Evolutionary conservation across 2,888 invertebrate genomes (phyloP), one percentile per base, ranked within the genome.

Genomic region (Tineola bisselliella): DNA sequence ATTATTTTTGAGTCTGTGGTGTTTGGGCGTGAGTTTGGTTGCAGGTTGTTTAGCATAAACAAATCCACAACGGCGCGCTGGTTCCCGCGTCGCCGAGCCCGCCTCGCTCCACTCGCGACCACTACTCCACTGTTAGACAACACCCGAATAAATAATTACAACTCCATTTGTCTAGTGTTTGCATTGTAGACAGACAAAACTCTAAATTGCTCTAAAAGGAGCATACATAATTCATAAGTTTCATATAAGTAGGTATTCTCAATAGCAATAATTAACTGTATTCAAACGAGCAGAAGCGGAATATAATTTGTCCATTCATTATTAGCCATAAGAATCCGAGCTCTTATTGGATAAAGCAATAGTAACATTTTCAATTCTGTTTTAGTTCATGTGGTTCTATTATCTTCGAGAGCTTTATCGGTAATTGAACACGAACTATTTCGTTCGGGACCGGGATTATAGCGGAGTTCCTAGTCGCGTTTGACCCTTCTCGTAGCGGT

Each of bases 21-120:
- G 70, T 48, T 18, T 18, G 60, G 48, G 48, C 44, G 44, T 48
- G 68, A 75, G 75, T 77, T 77, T 62, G 69, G 74, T 72, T 76
- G 74, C 72, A 75, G 68, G 70, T 76, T 76, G 74, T 75, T 83
- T 79, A 79, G 75, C 80, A 81, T 81, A 80, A 79, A 81, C 79
- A 80, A 81, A 79, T 79, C 62, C 75, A 74, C 63, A 67, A 67
- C 66, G 68, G 65, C 68, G 66, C 67, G 30, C 65, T 64, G 66
- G 68, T 66, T 68, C 67, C 65, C 65, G 63, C 63, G 58, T 25
- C 54, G 60, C 44, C 30, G 17, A 19, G 43, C 18, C 44, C 15
- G 8, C 30, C 43, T 25, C 44, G 48, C 48, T 18, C 25, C 54
- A 25, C 48, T 54, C 54, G 58, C 62, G 44, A 43, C 43, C 43